A percentile compares a stretch with the other conserved stretches of the same genome.
phyloP scores from a whole-genome alignment of 1,140 invertebrate species.

The Drosophila orosa region DNA sequence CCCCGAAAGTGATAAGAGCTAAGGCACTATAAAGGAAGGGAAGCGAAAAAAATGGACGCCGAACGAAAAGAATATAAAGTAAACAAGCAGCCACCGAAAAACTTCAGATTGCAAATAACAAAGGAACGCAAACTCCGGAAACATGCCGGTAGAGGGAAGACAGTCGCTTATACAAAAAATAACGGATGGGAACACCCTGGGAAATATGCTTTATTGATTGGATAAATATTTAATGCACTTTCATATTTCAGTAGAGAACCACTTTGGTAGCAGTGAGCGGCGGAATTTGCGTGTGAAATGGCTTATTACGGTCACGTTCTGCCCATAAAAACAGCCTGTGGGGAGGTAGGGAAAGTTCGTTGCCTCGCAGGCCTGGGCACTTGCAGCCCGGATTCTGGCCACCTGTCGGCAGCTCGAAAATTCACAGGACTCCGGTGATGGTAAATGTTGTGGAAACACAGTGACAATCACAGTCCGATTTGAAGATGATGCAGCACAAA shows the following conservation, averaged over 20 bases:
- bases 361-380: slow-evolving; percentile 1
- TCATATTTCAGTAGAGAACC: slow-evolving; percentile 20
- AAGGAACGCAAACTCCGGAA: slow-evolving; percentile 17
- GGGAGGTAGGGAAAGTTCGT: background rate
- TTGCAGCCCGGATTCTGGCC: slow-evolving; percentile 13
- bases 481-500: background rate
- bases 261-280: slow-evolving; percentile 8
- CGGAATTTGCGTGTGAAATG: slow-evolving; percentile 45
- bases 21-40: background rate
- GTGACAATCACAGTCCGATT: background rate
- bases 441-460: slow-evolving; percentile 2
- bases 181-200: slow-evolving; percentile 6
- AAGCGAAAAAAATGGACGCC: slow-evolving; percentile 5
- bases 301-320: slow-evolving; percentile 48
- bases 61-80: slow-evolving; percentile 26
- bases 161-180: slow-evolving; percentile 1
- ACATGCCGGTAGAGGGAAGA: slow-evolving; percentile 5
- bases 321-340: slow-evolving; percentile 24
- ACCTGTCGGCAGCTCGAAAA: slow-evolving; percentile 10
- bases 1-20: slow-evolving; percentile 25
- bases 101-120: slow-evolving; percentile 44
- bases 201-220: slow-evolving; percentile 54
- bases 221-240: slow-evolving; percentile 53
- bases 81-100: slow-evolving; percentile 30
- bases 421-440: background rate